Evolutionary conservation across 2,797 vertebrate genomes (phyloP), one percentile per base, ranked within the genome.

Genomic region (Morelia viridis): DNA sequence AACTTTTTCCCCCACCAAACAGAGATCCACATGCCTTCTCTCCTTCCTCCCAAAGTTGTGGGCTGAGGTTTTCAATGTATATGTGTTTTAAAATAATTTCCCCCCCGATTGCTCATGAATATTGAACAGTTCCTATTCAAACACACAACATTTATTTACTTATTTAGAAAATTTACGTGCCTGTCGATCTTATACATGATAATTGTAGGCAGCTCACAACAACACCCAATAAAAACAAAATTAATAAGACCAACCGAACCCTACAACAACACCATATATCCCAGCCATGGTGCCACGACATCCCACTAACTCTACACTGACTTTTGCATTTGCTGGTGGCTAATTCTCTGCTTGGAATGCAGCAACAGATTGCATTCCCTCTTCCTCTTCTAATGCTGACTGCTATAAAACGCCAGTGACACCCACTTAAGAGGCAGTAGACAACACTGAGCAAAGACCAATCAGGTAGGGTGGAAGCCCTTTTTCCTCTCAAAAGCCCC

Each of bases 51-150:
- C 28, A 56, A 56, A 60, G 71, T 22, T 50, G 56, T 60, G 15
- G 85, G 0, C 22, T 57, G 15, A 24, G 31, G 31, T 13, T 71
- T 87, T 80, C 2, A n/a, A 35, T 80, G 71, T 46, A 24, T 19
- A 46, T 60, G 64, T 57, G 5, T 65, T 35, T 19, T 24, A 9
- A 24, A 24, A 76, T 80, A 1, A 11, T 28, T 35, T 90, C 92
- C 91, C 13, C 28, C 10, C 57, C 68, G 89, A 94, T 94, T 88
- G 87, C 89, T 56, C 56, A 83, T 46, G 84, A 64, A n/a, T 92
- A 61, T 94, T 94, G 93, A 60, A 58, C 91, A 93, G 91, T 89
- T 90, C 87, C 83, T 92, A 58, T 46, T 46, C 71, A 80, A 46
- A 80, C 35, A 80, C 8, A 46, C 9, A 46, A 46, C 9, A 46